Base-by-base conservation (phyloP, 2,113 vertebrate genomes). In the Actenoides lindsayi region DNA sequence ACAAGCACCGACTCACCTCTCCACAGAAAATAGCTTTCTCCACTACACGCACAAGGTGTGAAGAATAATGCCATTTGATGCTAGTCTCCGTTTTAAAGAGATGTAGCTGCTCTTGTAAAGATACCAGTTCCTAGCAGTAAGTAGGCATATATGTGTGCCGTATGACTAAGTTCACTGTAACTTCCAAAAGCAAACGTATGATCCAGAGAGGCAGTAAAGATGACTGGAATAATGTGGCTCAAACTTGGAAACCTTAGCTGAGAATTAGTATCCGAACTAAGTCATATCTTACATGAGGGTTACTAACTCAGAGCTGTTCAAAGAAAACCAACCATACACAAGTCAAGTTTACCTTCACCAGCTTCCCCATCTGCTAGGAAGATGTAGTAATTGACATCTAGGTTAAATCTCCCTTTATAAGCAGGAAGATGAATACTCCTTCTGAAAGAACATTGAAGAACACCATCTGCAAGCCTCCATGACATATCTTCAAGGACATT, bases 381-480 rank as follows among this genome's bases (percentile, higher is more conserved):
- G 91, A 99, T 97, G 94, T 98, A 99, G 94, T 98, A 99, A 86
- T 91, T 98, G 31, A 82, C 90, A 89, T 99, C 96, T 85, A 99
- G 95, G 93, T 96, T 94, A 94, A 98, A 99, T 73, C 98, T 98
- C 51, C 84, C 77, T 92, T 96, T 89, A 37, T 78, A 93, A 71
- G 83, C 81, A 62, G 98, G 96, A 78, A 98, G 93, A 65, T 2
- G 37, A 89, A 98, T 94, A 75, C 96, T 95, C 90, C 99, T 98
- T 79, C 97, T 97, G 95, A 99, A 99, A 81, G 98, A 98, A 86
- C 99, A 99, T 3, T 99, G 99, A 79, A 99, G 98, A 77, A 98
- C 17, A 16, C 98, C 98, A 59, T 99, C 98, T 1, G 44, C 96
- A 74, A 99, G 39, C 57, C 98, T 98, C 99, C 98, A 99, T 0